Conservation (phyloP, 2,113 vertebrate genomes). For the Vombatus ursinus region DNA sequence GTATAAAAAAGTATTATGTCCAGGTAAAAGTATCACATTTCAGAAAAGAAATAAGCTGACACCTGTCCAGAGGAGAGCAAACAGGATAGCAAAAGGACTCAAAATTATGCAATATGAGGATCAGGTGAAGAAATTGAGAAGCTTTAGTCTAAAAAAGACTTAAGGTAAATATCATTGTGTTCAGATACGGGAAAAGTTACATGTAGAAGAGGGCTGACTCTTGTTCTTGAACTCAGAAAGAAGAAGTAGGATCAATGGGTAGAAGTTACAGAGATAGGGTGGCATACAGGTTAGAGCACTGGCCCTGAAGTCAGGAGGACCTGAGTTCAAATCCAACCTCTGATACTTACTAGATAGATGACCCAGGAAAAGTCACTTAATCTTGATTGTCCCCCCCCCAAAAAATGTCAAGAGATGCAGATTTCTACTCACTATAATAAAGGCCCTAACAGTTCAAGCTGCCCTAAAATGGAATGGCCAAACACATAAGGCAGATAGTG, state of each 20-base stretch:
- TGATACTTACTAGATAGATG: neutral
- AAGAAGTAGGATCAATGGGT: neutral
- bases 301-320: neutral
- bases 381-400: no score
- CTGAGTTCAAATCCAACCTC: neutral
- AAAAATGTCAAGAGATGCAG: neutral
- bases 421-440: neutral
- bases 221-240: neutral
- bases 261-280: neutral
- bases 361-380: neutral
- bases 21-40: neutral
- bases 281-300: neutral
- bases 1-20: neutral
- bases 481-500: neutral
- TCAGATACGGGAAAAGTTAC: conserved; percentile 22
- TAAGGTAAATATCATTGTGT: neutral
- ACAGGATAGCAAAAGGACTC: neutral
- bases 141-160: neutral
- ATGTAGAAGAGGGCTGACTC: neutral
- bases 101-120: neutral
- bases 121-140: neutral
- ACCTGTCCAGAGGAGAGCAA: neutral
- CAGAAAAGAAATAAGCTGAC: neutral
- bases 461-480: neutral
- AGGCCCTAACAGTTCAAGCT: neutral